Evolutionary conservation across 2,797 vertebrate species (phyloP).

Genomic region (Onychomys torridus): DNA sequence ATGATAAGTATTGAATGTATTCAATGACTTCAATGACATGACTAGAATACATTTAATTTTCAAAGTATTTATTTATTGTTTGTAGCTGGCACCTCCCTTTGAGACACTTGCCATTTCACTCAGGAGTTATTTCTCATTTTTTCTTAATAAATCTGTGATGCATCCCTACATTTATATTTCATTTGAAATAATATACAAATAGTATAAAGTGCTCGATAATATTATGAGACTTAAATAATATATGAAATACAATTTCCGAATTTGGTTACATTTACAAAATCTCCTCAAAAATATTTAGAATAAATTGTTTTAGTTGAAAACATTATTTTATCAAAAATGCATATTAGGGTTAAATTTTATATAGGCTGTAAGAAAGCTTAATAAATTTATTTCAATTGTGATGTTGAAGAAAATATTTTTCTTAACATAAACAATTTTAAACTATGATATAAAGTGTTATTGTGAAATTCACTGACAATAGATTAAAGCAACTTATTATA

Average conservation of each 20-base stretch:
- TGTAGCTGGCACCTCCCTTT: neutral
- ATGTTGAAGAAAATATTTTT: neutral
- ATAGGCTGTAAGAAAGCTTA: neutral
- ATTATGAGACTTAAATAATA: neutral
- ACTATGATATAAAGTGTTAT: neutral
- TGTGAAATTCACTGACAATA: neutral
- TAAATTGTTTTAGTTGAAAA: neutral
- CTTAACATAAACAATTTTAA: constrained; percentile 16
- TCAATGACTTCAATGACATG: neutral
- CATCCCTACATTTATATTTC: neutral
- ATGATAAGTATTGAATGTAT: neutral
- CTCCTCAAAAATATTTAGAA: neutral
- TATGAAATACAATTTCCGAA: neutral
- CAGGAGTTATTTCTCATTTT: neutral
- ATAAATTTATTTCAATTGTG: neutral
- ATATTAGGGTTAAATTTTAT: neutral
- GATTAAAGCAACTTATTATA: neutral
- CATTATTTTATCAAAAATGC: too few species aligned
- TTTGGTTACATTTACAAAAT: neutral
- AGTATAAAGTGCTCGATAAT: neutral
- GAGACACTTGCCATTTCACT: neutral
- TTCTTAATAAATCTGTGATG: neutral
- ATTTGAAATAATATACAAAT: neutral
- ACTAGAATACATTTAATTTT: neutral
- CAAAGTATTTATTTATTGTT: neutral